A percentile compares a stretch with the other conserved stretches of the same genome.
phyloP scores from a whole-genome alignment of 2,113 vertebrate species.

The Xiphophorus maculatus region DNA sequence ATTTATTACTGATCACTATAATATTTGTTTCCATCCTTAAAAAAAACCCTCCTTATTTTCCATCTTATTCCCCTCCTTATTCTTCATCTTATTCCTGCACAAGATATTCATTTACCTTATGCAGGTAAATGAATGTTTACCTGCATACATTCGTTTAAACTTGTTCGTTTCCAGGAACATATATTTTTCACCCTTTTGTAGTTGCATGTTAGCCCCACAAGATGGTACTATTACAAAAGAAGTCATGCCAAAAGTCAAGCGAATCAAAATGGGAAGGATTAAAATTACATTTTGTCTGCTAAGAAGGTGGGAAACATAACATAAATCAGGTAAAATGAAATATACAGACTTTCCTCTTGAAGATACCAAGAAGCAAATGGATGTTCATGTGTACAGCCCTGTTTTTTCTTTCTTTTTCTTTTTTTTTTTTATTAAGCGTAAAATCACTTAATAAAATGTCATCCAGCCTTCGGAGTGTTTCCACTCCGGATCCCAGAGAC shows the following conservation, averaged over 20 bases:
- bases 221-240: conserved; percentile 62
- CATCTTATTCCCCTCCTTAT: not conserved
- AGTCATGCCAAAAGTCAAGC: not conserved
- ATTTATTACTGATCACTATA: not conserved
- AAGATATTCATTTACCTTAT: too few relatives aligned
- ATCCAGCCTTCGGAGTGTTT: not conserved
- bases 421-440: not conserved
- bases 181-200: not conserved
- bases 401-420: too few relatives aligned
- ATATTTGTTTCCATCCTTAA: not conserved
- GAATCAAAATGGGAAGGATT: not conserved
- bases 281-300: not conserved
- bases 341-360: not conserved
- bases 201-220: conserved; percentile 31
- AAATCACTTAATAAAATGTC: not conserved
- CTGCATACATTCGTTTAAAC: not conserved
- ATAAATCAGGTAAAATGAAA: not conserved
- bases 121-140: too few relatives aligned
- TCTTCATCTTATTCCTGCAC: not conserved
- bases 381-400: not conserved
- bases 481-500: not conserved
- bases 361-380: too few relatives aligned
- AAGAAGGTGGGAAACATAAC: not conserved
- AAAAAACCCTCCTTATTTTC: not conserved
- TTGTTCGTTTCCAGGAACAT: not conserved